Base-by-base conservation (phyloP, 2,888 invertebrate species). In the Drosophila planitibia region DNA sequence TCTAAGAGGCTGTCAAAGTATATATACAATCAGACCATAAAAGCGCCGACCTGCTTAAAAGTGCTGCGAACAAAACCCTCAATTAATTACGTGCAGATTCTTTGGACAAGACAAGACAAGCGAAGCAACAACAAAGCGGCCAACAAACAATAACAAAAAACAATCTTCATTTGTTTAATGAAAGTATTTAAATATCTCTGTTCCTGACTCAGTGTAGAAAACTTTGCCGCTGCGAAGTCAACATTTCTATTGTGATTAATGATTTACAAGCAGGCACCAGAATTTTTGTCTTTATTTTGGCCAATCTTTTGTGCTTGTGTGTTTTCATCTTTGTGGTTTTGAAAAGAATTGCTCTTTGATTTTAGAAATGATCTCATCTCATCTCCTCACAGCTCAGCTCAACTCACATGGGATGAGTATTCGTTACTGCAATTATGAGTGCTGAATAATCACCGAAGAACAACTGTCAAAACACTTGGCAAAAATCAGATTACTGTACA, bases 361-460 rank as follows among this genome's bases (percentile, higher is more conserved):
- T 89, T 90, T 79, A 84, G 89, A 74, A 84, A 84, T 87, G 87
- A 87, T 87, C 85, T 87, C 87, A 87, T 87, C 85, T 90, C 86
- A 90, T 90, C 85, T 59, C 1, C 4, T 6, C 2, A 6, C 3
- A 7, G 14, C 22, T 22, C 7, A 14, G 30, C n/a, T 37, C 73
- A 68, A 73, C 85, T 83, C 85, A 82, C 81, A 80, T 80, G 72
- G 60, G 75, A 82, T 82, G 74, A 61, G 62, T 55, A 72, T 59
- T 80, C 66, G 60, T 51, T 66, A 35, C 59, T 68, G 78, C 81
- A 74, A 74, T 54, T 74, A 55, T 64, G 35, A 53, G 47, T 51
- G 52, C 44, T 57, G 65, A 63, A 58, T 64, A 58, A 54, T 61
- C 51, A 39, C 33, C 25, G 47, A 60, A 28, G 44, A 47, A 14